A percentile compares a stretch with the other conserved stretches of the same genome.
phyloP scores from a whole-genome alignment of 2,113 vertebrate genomes.

The Cettia cetti region DNA sequence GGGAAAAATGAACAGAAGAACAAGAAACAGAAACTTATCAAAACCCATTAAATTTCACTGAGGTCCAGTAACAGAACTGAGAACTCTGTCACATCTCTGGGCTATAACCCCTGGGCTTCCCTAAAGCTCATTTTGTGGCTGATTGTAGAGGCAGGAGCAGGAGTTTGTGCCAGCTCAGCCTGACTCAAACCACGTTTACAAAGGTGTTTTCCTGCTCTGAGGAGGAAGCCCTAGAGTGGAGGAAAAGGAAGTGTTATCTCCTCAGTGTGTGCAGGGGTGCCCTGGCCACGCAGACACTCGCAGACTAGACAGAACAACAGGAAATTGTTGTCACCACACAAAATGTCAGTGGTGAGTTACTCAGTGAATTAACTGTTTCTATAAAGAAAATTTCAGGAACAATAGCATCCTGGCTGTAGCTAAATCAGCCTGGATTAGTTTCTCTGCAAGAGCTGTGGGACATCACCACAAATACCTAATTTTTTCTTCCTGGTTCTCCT shows the following conservation, averaged over 20 bases:
- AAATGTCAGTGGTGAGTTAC: not conserved
- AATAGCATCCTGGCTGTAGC: not conserved
- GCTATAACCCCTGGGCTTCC: not conserved
- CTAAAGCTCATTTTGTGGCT: not conserved
- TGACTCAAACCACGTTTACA: not conserved
- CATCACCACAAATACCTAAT: not conserved
- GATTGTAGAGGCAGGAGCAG: not conserved
- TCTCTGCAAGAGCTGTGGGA: not conserved
- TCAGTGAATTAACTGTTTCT: not conserved
- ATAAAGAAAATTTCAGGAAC: not conserved
- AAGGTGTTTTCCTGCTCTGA: not conserved
- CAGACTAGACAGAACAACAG: rapidly evolving
- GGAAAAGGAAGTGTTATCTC: not conserved
- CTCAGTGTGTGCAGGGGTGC: not conserved
- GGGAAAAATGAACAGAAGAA: not conserved
- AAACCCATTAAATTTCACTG: not conserved
- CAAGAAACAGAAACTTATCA: not conserved
- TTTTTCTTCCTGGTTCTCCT: not conserved
- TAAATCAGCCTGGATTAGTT: not conserved
- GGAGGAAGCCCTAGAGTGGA: not conserved
- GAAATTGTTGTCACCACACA: not conserved
- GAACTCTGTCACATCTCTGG: not conserved
- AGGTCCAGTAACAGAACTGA: not conserved
- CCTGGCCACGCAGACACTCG: not conserved
- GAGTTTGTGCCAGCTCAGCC: not conserved